Conservation (phyloP, 2,113 vertebrate genomes). For the Neogobius melanostomus region DNA sequence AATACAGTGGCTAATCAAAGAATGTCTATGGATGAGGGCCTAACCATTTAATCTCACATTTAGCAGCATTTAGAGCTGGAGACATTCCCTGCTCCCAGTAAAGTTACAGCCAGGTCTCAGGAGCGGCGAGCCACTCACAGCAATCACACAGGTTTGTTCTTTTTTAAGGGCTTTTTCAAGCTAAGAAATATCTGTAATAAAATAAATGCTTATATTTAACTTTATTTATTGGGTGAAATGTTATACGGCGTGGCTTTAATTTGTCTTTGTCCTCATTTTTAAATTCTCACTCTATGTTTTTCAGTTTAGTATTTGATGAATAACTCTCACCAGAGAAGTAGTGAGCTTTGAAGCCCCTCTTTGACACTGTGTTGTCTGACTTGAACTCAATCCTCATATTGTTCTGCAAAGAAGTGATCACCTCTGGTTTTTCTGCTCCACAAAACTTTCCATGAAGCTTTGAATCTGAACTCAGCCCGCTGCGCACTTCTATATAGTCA, state of each 20-base stretch:
- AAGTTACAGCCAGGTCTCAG: too few species aligned
- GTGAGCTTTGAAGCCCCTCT: conserved; percentile 96
- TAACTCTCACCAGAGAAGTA: conserved; percentile 91
- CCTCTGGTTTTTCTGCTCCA: conserved; percentile 90
- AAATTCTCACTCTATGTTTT: not conserved
- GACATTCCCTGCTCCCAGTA: too few species aligned
- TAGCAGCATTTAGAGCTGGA: too few species aligned
- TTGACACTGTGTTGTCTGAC: conserved; percentile 97
- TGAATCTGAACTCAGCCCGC: conserved; percentile 90
- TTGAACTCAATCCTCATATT: conserved; percentile 99
- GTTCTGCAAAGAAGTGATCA: conserved; percentile 98
- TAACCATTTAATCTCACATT: too few species aligned
- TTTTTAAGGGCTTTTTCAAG: too few species aligned
- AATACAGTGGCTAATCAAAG: too few species aligned
- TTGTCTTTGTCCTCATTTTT: not conserved
- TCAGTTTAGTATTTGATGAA: not conserved
- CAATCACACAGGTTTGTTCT: too few species aligned
- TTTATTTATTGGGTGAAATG: too few species aligned
- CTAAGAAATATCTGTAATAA: too few species aligned
- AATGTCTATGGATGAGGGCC: too few species aligned
- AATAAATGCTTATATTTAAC: too few species aligned
- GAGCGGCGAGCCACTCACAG: too few species aligned
- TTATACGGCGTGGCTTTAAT: not conserved
- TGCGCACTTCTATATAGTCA: conserved; percentile 95
- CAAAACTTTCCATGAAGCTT: conserved; percentile 97